A percentile compares a stretch with the other conserved stretches of the same genome.
Conservation (phyloP, 2,113 vertebrate species). For the Hucho hucho region DNA sequence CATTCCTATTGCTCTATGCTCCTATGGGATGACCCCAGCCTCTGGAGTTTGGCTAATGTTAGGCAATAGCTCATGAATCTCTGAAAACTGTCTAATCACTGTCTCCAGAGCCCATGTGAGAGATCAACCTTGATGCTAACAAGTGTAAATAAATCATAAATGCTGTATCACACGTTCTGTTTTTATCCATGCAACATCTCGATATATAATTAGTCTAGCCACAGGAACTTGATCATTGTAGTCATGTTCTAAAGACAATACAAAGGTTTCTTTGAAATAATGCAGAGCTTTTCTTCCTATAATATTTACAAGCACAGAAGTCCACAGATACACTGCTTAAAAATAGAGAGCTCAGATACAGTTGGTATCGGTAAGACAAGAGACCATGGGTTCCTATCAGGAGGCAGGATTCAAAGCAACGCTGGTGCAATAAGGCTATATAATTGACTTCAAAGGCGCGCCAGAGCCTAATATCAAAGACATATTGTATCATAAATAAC, state of each 20-base stretch:
- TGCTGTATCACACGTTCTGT: neutral
- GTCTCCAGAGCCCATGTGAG: slow-evolving; percentile 14
- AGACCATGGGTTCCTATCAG: slow-evolving; percentile 9
- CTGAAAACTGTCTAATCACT: slow-evolving; percentile 10
- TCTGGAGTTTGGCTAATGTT: slow-evolving; percentile 30
- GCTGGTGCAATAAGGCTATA: slow-evolving; percentile 10
- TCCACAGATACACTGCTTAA: too few relatives aligned
- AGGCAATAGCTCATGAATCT: slow-evolving; percentile 20
- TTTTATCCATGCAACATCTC: neutral
- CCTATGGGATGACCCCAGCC: slow-evolving; percentile 29
- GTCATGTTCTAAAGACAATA: neutral
- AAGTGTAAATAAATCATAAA: neutral
- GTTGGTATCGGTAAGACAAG: neutral
- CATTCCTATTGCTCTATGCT: slow-evolving; percentile 34
- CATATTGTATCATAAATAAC: slow-evolving; percentile 61
- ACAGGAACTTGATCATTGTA: neutral
- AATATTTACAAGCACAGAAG: neutral
- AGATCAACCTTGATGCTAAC: neutral
- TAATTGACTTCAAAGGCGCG: slow-evolving; percentile 22
- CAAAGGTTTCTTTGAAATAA: neutral
- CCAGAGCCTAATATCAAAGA: slow-evolving; percentile 61
- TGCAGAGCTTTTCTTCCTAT: neutral
- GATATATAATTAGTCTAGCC: neutral
- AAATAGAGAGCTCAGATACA: slow-evolving; percentile 1
- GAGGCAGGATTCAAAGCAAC: neutral